phyloP scores from a whole-genome alignment of 2,888 invertebrate genomes.

The Aplocera efformata region DNA sequence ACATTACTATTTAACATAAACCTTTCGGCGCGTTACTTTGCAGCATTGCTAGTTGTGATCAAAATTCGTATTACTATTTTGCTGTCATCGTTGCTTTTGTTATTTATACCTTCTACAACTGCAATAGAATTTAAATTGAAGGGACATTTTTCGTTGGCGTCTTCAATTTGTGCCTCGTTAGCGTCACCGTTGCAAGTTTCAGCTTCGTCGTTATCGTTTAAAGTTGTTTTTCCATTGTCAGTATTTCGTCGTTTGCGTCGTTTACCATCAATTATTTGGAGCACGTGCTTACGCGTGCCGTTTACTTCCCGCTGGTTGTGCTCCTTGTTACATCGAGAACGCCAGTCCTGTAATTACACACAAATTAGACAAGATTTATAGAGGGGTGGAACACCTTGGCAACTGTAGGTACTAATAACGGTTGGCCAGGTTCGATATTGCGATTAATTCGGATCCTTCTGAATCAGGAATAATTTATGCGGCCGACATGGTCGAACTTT shows the following conservation, averaged over 20 bases:
- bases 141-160: constrained; percentile 36
- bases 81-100: constrained; percentile 36
- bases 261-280: constrained; percentile 32
- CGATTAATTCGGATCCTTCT: constrained; percentile 64
- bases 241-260: constrained; percentile 29
- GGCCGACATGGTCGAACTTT: constrained; percentile 22
- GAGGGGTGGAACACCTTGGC: constrained; percentile 79
- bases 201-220: constrained; percentile 18
- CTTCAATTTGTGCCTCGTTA: constrained; percentile 38
- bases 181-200: constrained; percentile 22
- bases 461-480: constrained; percentile 41
- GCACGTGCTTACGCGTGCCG: constrained; percentile 78
- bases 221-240: constrained; percentile 32
- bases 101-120: constrained; percentile 51
- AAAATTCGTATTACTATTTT: constrained; percentile 47
- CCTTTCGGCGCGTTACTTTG: constrained; percentile 64
- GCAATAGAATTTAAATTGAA: constrained; percentile 51
- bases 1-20: constrained; percentile 66
- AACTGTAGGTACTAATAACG: constrained; percentile 78
- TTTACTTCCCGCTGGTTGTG: constrained; percentile 73
- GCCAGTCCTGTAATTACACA: constrained; percentile 79
- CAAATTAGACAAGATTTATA: constrained; percentile 81
- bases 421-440: constrained; percentile 73
- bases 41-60: constrained; percentile 59
- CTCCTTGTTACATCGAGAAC: constrained; percentile 76